phyloP scores from a whole-genome alignment of 64 coral and sea anemone genomes.

The Pocillopora damicornis region DNA sequence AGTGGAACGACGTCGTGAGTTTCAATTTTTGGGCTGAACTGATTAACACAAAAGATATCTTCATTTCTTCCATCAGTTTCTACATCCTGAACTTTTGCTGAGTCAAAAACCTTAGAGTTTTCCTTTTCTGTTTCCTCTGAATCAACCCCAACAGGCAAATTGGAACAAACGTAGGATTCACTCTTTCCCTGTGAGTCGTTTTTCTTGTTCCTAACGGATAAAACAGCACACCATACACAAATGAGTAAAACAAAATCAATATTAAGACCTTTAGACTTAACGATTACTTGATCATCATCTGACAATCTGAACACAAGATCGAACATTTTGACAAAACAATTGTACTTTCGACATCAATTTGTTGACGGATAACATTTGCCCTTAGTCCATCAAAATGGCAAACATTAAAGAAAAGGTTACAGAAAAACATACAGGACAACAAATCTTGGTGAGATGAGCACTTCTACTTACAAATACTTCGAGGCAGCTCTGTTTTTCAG shows the following conservation, averaged over 20 bases:
- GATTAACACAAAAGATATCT: not conserved
- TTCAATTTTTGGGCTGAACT: not conserved
- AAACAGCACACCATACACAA: not conserved
- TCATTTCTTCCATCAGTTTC: not conserved
- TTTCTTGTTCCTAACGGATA: constrained; percentile 18
- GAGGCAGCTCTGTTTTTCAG: constrained; percentile 46
- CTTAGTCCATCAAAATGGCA: too few relatives aligned
- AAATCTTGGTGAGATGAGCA: not conserved
- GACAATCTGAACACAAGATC: too few relatives aligned
- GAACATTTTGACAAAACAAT: too few relatives aligned
- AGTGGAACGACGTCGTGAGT: not conserved
- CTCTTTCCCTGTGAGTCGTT: not conserved
- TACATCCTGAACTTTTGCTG: not conserved
- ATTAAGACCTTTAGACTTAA: not conserved
- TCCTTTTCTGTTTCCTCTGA: not conserved
- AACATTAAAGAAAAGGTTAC: too few relatives aligned
- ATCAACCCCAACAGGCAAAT: not conserved
- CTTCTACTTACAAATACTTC: constrained; percentile 45
- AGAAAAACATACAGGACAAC: too few relatives aligned
- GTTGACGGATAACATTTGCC: too few relatives aligned
- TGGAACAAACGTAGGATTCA: not conserved
- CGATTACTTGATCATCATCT: too few relatives aligned
- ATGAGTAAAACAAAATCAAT: not conserved
- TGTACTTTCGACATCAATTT: too few relatives aligned
- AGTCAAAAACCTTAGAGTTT: not conserved